phyloP scores from a whole-genome alignment of 37 sponge, comb jelly and placozoan genomes.

The Amphimedon queenslandica region DNA sequence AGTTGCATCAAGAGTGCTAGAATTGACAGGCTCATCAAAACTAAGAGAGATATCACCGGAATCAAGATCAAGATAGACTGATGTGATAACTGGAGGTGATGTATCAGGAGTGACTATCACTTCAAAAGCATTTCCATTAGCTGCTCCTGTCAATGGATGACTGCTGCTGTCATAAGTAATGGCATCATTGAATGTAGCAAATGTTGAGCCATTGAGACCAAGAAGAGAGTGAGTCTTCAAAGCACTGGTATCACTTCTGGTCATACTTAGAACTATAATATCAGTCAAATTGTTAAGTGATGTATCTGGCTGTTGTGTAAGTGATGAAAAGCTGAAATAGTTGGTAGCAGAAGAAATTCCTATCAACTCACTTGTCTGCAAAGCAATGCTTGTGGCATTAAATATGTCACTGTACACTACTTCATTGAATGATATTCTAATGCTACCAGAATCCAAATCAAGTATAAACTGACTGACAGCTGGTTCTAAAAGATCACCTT shows the following conservation, averaged over 20 bases:
- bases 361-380: constrained; percentile 55
- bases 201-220: constrained; percentile 50
- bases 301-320: constrained; percentile 11
- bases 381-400: constrained; percentile 41
- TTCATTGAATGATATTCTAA: constrained; percentile 63
- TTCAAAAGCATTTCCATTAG: constrained; percentile 41
- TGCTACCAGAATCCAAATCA: constrained; percentile 58
- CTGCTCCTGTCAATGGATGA: constrained; percentile 47
- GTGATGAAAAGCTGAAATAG: constrained; percentile 17
- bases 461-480: constrained; percentile 44
- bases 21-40: constrained; percentile 73
- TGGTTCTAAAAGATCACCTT: constrained; percentile 57
- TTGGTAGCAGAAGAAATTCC: constrained; percentile 4
- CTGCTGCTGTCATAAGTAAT: constrained; percentile 59
- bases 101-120: constrained; percentile 49
- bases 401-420: constrained; percentile 45
- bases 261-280: constrained; percentile 26
- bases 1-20: constrained; percentile 17
- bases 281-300: constrained; percentile 47
- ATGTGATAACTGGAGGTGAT: constrained; percentile 40
- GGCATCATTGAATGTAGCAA: constrained; percentile 27
- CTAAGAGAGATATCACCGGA: constrained; percentile 38
- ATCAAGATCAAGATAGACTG: constrained; percentile 45
- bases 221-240: constrained; percentile 51
- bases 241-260: constrained; percentile 37